phyloP scores from a whole-genome alignment of 2,113 vertebrate genomes.

The Spheniscus mendiculus region DNA sequence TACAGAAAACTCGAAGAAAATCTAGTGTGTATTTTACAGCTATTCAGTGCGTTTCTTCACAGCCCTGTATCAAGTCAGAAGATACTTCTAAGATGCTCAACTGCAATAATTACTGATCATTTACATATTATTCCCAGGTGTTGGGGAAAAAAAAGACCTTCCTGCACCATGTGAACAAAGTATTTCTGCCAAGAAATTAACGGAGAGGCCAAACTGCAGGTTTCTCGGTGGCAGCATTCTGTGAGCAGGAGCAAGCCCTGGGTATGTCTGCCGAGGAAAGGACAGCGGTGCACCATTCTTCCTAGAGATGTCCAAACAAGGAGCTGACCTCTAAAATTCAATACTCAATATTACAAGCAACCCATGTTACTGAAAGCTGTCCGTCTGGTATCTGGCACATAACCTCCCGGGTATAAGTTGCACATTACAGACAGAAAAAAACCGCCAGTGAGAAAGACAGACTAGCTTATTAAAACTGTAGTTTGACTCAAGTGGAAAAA shows the following conservation, averaged over 20 bases:
- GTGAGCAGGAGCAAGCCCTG: background rate
- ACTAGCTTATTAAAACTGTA: background rate
- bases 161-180: background rate
- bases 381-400: background rate
- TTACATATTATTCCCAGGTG: background rate
- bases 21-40: background rate
- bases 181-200: background rate
- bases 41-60: background rate
- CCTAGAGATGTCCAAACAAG: conserved; percentile 49
- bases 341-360: background rate
- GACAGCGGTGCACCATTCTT: background rate
- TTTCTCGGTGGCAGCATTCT: background rate
- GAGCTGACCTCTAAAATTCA: background rate
- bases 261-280: background rate
- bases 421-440: background rate
- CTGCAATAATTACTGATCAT: background rate
- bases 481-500: background rate
- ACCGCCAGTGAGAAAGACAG: background rate
- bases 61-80: background rate
- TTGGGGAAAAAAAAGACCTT: background rate
- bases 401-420: rapidly evolving
- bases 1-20: background rate
- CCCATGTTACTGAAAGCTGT: background rate
- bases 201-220: background rate
- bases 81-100: background rate